A percentile compares a stretch with the other conserved stretches of the same genome.
Conservation (phyloP, 2,113 vertebrate species). For the Ictalurus punctatus region DNA sequence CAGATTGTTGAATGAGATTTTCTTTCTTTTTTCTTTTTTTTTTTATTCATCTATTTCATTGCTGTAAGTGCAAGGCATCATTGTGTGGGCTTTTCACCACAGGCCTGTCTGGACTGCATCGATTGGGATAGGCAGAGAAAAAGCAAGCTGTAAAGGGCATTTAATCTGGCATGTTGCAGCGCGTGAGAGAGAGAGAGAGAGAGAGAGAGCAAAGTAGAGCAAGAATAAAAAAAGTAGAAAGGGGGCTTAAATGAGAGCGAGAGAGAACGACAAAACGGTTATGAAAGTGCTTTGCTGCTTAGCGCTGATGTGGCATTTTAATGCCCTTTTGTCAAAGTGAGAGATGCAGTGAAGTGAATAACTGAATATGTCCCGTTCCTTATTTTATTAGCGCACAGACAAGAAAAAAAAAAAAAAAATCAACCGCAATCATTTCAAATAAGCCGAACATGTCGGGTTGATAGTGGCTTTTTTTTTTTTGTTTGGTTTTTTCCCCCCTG, state of each 20-base stretch:
- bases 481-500: too few relatives aligned
- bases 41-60: conserved; percentile 17
- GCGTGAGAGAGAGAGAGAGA: not conserved
- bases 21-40: not conserved
- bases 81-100: conserved; percentile 7
- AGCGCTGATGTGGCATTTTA: conserved; percentile 48
- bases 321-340: conserved; percentile 47
- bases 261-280: conserved; percentile 14
- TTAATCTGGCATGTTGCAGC: conserved; percentile 25
- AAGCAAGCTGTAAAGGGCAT: conserved; percentile 36
- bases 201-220: conserved; percentile 4
- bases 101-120: conserved; percentile 23
- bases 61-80: conserved; percentile 26
- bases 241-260: not conserved
- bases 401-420: not conserved
- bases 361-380: conserved; percentile 26
- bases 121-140: not conserved
- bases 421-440: not conserved
- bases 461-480: not conserved
- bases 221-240: conserved; percentile 1
- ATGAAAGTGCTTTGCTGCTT: conserved; percentile 42
- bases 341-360: conserved; percentile 39
- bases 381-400: not conserved
- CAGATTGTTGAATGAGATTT: conserved; percentile 19
- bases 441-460: not conserved